Evolutionary conservation across 2,113 vertebrate species (phyloP).

Genomic region (Lagopus leucura): DNA sequence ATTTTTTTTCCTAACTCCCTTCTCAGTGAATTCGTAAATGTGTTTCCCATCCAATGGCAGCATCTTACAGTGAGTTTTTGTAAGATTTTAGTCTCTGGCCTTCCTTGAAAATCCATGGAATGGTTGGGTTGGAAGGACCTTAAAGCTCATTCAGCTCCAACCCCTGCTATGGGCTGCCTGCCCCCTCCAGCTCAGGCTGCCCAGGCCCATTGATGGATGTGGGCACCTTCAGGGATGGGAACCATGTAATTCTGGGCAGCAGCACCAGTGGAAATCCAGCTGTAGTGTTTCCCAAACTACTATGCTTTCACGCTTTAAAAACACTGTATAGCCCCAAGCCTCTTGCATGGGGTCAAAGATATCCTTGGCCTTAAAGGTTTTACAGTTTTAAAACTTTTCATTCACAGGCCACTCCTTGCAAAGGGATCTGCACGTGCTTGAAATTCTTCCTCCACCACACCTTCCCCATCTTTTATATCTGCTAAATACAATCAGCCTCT

Average conservation of each 20-base stretch:
- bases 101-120: neutral
- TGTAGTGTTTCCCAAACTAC: neutral
- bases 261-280: neutral
- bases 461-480: neutral
- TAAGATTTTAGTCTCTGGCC: neutral
- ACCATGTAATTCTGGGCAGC: too few species aligned
- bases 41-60: neutral
- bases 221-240: too few species aligned
- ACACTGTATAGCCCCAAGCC: neutral
- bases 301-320: neutral
- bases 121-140: too few species aligned
- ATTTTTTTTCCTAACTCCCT: neutral
- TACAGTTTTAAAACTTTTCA: accelerated
- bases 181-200: too few species aligned
- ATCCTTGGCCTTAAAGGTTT: neutral
- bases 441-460: neutral
- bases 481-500: neutral
- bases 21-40: neutral
- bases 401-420: neutral
- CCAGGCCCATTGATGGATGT: too few species aligned
- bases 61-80: neutral
- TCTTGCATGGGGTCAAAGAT: neutral
- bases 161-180: too few species aligned
- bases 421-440: accelerated
- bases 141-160: too few species aligned